phyloP scores from a whole-genome alignment of 2,113 vertebrate species.

The Pelmatolapia mariae region DNA sequence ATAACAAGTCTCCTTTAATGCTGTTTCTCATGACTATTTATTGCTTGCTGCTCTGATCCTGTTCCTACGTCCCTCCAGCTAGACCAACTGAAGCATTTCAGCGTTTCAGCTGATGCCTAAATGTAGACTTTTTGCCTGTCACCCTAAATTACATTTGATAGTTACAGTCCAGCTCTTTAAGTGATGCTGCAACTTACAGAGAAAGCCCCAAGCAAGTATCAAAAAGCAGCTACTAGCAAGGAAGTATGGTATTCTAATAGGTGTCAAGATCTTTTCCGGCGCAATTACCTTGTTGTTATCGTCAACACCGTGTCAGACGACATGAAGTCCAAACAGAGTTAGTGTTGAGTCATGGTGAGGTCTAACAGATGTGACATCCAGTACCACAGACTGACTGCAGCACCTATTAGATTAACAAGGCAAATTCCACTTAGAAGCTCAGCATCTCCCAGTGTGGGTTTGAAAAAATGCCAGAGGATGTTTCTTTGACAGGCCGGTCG shows the following conservation, averaged over 20 bases:
- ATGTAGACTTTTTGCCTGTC: constrained; percentile 12
- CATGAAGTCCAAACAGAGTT: neutral
- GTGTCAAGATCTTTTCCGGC: neutral
- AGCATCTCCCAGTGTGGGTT: neutral
- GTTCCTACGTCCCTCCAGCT: neutral
- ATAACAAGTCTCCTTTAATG: neutral
- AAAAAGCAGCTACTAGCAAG: neutral
- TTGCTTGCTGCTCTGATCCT: neutral
- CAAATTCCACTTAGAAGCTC: no score
- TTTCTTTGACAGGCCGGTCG: neutral
- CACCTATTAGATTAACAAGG: constrained; percentile 13
- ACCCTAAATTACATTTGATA: neutral
- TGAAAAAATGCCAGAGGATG: neutral
- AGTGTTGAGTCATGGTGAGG: neutral
- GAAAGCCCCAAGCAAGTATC: neutral
- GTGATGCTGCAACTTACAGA: neutral
- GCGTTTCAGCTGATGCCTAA: neutral
- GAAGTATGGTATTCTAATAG: neutral
- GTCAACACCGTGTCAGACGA: neutral
- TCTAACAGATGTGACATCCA: constrained; percentile 8
- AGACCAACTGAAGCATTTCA: neutral
- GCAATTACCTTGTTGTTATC: constrained; percentile 12
- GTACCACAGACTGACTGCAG: neutral
- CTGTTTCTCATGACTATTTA: neutral
- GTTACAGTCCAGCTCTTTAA: neutral